Evolutionary conservation across 2,113 vertebrate species (phyloP).

Genomic region (Gymnarchus niloticus): DNA sequence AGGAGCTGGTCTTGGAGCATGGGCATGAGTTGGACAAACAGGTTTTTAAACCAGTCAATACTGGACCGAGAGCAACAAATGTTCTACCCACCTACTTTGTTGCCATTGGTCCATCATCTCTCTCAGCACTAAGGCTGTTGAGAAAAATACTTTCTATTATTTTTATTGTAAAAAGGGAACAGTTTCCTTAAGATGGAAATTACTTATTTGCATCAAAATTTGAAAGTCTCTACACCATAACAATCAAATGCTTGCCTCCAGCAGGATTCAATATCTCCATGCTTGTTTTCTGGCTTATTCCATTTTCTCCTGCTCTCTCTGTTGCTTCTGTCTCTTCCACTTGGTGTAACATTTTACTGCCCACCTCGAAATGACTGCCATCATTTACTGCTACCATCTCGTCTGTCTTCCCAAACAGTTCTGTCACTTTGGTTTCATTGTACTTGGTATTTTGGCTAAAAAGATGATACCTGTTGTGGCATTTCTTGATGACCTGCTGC

Average conservation of each 20-base stretch:
- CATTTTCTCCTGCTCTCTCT: background rate
- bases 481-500: conserved; percentile 26
- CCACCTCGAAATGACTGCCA: conserved; percentile 11
- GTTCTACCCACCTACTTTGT: too few species aligned
- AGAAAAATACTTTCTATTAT: too few species aligned
- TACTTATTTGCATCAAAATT: background rate
- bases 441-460: conserved; percentile 8
- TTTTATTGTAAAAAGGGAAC: too few species aligned
- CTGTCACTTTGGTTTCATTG: background rate
- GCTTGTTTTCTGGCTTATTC: background rate
- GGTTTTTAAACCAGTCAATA: too few species aligned
- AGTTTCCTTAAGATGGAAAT: too few species aligned
- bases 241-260: background rate
- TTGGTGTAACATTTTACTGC: background rate
- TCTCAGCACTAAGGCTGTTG: too few species aligned
- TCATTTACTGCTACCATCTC: too few species aligned
- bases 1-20: too few species aligned
- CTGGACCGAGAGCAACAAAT: too few species aligned
- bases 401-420: conserved; percentile 30
- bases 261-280: background rate
- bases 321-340: too few species aligned
- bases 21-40: too few species aligned
- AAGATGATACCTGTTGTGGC: conserved; percentile 31
- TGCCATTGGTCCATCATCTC: too few species aligned
- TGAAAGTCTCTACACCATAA: background rate